phyloP scores from a whole-genome alignment of 1,140 invertebrate genomes.

The Bombus haemorrhoidalis region DNA sequence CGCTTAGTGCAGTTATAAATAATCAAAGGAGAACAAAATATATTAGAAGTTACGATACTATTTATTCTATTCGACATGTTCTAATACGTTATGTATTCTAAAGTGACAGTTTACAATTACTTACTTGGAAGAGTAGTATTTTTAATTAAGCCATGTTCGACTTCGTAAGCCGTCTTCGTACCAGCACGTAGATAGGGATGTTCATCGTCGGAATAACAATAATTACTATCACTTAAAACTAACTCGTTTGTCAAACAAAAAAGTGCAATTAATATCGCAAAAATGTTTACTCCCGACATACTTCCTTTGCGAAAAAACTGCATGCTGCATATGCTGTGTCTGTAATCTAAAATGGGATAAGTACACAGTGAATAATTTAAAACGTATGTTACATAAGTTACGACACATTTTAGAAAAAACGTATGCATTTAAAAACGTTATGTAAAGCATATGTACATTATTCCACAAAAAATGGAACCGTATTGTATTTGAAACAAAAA shows the following conservation, averaged over 20 bases:
- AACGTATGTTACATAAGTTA: background rate
- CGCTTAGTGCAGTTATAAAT: background rate
- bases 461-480: background rate
- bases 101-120: conserved; percentile 4
- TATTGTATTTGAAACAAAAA: background rate
- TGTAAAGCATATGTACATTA: background rate
- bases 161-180: conserved; percentile 80
- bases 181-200: conserved; percentile 78
- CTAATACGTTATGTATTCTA: background rate
- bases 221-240: conserved; percentile 46
- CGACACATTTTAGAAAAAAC: background rate
- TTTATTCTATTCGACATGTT: background rate
- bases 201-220: conserved; percentile 77
- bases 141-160: conserved; percentile 70
- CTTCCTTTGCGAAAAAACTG: background rate
- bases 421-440: background rate
- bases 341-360: background rate
- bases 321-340: too few relatives aligned
- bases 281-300: conserved; percentile 15
- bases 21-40: background rate
- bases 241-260: background rate
- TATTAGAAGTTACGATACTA: background rate
- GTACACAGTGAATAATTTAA: background rate
- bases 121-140: conserved; percentile 76
- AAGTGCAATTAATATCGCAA: background rate